Conservation (phyloP, 2,113 vertebrate genomes). For the Ptilonorhynchus violaceus region DNA sequence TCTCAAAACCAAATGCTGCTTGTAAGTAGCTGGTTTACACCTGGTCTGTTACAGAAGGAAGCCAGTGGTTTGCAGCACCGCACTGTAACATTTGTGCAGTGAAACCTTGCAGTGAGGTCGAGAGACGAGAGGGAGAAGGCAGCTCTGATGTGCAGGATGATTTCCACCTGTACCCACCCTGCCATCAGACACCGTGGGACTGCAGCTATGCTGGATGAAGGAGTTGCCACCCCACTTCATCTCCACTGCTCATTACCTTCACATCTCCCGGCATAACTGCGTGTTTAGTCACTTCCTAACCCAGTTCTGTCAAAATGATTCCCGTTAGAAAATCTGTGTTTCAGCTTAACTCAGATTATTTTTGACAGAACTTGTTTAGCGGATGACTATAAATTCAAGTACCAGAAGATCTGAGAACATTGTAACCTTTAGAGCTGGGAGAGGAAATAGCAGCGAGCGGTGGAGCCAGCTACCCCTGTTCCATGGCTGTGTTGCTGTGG, state of each 20-base stretch:
- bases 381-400: slow-evolving; percentile 56
- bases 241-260: slow-evolving; percentile 54
- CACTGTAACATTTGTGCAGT: not conserved
- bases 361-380: slow-evolving; percentile 64
- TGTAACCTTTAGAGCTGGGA: slow-evolving; percentile 42
- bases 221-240: slow-evolving; percentile 41
- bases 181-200: not conserved
- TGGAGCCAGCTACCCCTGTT: not conserved
- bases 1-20: not conserved
- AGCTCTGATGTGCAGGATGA: not conserved
- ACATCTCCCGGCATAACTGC: slow-evolving; percentile 30
- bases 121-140: not conserved
- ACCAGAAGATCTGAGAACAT: slow-evolving; percentile 59
- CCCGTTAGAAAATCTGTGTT: slow-evolving; percentile 58
- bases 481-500: not conserved
- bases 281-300: slow-evolving; percentile 66
- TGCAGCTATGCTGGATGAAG: not conserved
- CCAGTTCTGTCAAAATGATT: slow-evolving; percentile 68
- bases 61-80: not conserved
- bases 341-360: slow-evolving; percentile 67
- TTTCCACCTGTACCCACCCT: not conserved
- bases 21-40: not conserved
- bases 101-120: not conserved
- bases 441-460: not conserved
- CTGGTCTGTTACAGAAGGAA: not conserved